Evolutionary conservation across 2,888 invertebrate species (phyloP), one percentile per base, ranked within the genome.

Genomic region (Mythimna pallens): DNA sequence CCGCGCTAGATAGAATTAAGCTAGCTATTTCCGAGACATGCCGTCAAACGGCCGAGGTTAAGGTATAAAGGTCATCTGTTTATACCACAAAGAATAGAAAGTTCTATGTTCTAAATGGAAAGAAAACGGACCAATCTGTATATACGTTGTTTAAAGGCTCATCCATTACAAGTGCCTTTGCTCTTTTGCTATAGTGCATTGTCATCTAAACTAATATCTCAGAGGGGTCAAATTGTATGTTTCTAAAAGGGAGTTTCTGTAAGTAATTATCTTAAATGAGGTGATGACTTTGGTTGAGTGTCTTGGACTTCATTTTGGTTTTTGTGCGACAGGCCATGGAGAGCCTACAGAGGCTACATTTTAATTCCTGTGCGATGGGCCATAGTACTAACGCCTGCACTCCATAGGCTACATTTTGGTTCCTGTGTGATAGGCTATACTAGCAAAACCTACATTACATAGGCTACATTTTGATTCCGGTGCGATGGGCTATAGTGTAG

Each of bases 21-120:
- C 47, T n/a, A 67, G 66, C 62, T 77, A 70, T 80, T 76, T 62
- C 43, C 61, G 43, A 70, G 40, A 52, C 25, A 68, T 54, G 2
- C 34, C 65, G 22, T 65, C 59, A 64, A 65, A 68, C 17, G 10
- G 10, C 50, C 25, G 54, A 58, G 55, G 67, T 61, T 57, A 47
- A 36, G 3, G 3, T 57, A 12, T 63, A 70, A 81, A 80, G 81
- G 77, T 80, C 65, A 73, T 36, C 30, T 17, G 8, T 55, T 75
- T 58, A 47, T 61, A 67, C 54, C 57, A 34, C 30, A 64, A 65
- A 71, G 14, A 74, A 63, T 54, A 2, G 14, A 58, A 65, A 54
- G 10, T 61, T 67, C 8, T 65, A 1, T 36, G 14, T 22, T 9
- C 14, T 63, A 2, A 66, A 64, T 54, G 2, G 67, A 78, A 55